Evolutionary conservation across 2,113 vertebrate genomes (phyloP), one percentile per base, ranked within the genome.

Genomic region (Thinocorus orbignyianus): DNA sequence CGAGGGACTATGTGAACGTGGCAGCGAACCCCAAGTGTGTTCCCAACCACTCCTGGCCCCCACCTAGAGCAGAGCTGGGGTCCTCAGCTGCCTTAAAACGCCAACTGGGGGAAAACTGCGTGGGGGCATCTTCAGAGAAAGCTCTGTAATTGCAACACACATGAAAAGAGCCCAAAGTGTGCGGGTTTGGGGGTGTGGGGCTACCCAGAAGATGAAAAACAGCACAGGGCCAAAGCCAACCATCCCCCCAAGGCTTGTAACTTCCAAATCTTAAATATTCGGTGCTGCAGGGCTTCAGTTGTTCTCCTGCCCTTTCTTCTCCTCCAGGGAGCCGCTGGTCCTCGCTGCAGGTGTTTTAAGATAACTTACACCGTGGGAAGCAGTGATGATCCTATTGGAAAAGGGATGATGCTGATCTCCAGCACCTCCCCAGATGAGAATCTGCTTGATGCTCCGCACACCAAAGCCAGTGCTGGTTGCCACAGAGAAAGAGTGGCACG

Each of bases 91-190:
- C 41, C 82, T 72, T 65, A 51, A 60, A 57, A 54, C n/a, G 58
- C 64, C 42, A 41, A 14, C 13, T 2, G 9, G 61, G 35, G 37
- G n/a, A 46, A 66, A 86, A 33, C 41, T 74, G 55, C 11, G 35
- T 73, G 91, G 80, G 35, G 39, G 91, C 64, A 57, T 66, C 89
- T 96, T 93, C 86, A 95, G 89, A 93, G 83, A 78, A 92, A 66
- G 72, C 60, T 85, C 83, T 64, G 46, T 49, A 81, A 89, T 91
- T 92, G 64, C 86, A 88, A 4, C 74, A 81, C 60, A 33, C 31
- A 24, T 86, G 69, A 69, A 91, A 86, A 68, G 80, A 88, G 54
- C 90, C 44, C 58, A 10, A 12, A 82, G 42, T 0, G 28, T 19
- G 76, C 6, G 7, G 60, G 25, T 37, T 69, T 4, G 7, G 61